Conservation (phyloP, 2,888 invertebrate genomes). For the Melinopterus prodromus region DNA sequence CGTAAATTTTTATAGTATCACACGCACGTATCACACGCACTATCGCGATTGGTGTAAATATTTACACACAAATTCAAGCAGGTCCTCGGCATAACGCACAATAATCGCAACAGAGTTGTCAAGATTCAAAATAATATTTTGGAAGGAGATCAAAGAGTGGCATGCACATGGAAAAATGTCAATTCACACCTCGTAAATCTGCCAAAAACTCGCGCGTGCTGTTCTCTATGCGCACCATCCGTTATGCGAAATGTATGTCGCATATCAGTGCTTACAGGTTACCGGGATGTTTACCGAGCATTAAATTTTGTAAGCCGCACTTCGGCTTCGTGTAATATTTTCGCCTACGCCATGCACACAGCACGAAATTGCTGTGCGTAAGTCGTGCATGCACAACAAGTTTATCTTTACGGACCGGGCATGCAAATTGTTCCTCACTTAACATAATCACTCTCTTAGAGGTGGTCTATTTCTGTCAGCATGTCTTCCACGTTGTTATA, state of each 20-base stretch:
- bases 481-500: conserved; percentile 4
- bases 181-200: neutral
- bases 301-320: neutral
- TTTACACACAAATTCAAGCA: neutral
- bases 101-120: neutral
- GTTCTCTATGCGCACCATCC: neutral
- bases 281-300: neutral
- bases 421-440: neutral
- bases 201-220: neutral
- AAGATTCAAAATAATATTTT: neutral
- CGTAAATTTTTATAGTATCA: neutral
- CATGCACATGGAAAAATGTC: neutral
- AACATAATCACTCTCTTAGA: conserved; percentile 4
- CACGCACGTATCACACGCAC: too few relatives aligned
- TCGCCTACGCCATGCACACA: neutral
- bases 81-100: neutral
- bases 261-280: neutral
- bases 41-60: neutral
- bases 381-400: conserved; percentile 4
- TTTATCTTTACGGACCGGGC: neutral
- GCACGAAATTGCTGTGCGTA: neutral
- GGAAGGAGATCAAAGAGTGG: neutral
- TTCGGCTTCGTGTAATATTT: neutral
- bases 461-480: conserved; percentile 4
- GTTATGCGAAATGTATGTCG: neutral